Conservation (phyloP, 2,888 invertebrate species). For the Podabrus alpinus region DNA sequence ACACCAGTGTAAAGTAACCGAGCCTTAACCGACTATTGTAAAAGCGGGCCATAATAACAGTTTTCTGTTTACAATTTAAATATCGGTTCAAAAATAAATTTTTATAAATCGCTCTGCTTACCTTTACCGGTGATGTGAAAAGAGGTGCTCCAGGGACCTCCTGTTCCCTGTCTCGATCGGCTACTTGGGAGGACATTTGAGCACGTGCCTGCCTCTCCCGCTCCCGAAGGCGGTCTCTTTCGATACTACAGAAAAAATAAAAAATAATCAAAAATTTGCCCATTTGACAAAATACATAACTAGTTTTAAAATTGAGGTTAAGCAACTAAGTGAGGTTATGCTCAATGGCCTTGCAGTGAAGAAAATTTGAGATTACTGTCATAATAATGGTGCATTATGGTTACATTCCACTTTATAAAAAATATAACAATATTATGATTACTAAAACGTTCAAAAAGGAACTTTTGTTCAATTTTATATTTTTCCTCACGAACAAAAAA, state of each 20-base stretch:
- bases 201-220: slow-evolving; percentile 77
- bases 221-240: slow-evolving; percentile 77
- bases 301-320: not conserved
- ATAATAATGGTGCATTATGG: too few relatives aligned
- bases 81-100: slow-evolving; percentile 6
- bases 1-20: too few relatives aligned
- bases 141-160: slow-evolving; percentile 61
- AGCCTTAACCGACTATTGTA: too few relatives aligned
- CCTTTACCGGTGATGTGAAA: slow-evolving; percentile 69
- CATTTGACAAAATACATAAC: not conserved
- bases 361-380: too few relatives aligned
- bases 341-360: not conserved
- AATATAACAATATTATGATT: too few relatives aligned
- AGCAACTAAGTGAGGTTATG: not conserved
- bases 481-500: too few relatives aligned
- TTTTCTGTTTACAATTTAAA: not conserved
- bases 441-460: too few relatives aligned
- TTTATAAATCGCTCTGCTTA: slow-evolving; percentile 52
- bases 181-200: slow-evolving; percentile 71
- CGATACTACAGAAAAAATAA: slow-evolving; percentile 52
- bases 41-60: too few relatives aligned
- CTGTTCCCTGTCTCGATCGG: slow-evolving; percentile 63
- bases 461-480: too few relatives aligned
- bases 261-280: slow-evolving; percentile 2
- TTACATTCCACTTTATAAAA: too few relatives aligned